Percentiles rank a stretch among this genome's conserved stretches.
Conservation (phyloP, 2,797 vertebrate genomes). For the Phrynocephalus vlangalii region DNA sequence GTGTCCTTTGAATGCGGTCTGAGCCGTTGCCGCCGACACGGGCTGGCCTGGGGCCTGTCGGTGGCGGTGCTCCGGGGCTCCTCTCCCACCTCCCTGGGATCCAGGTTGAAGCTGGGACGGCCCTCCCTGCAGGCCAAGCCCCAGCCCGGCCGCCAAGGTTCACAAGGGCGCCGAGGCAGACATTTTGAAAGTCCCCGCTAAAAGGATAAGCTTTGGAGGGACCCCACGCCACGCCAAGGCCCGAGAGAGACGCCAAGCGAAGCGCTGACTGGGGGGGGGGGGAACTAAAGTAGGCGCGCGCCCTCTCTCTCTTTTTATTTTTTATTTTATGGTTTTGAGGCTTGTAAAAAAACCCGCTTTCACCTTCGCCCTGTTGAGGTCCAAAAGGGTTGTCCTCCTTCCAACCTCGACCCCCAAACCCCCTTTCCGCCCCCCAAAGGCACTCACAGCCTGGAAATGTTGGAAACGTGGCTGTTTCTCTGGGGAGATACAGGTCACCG, state of each 20-base stretch:
- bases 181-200: not conserved
- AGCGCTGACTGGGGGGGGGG: constrained; percentile 58
- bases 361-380: constrained; percentile 30
- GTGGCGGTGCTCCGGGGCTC: not conserved
- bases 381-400: constrained; percentile 41
- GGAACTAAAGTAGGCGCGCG: no score
- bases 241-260: constrained; percentile 30
- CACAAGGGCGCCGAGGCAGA: not conserved
- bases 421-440: not conserved
- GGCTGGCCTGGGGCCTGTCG: not conserved
- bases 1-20: not conserved
- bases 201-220: constrained; percentile 71
- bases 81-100: no score
- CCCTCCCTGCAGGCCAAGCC: not conserved
- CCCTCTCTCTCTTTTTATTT: constrained; percentile 7
- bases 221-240: constrained; percentile 45
- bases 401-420: not conserved
- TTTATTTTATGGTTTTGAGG: constrained; percentile 46
- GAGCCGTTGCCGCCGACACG: no score
- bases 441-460: no score
- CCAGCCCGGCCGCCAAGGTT: not conserved
- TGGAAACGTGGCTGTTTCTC: no score
- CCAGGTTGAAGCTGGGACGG: not conserved
- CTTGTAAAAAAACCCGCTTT: constrained; percentile 51
- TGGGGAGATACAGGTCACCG: not conserved